phyloP scores from a whole-genome alignment of 1,140 invertebrate species.

The Drosophila grimshawi region DNA sequence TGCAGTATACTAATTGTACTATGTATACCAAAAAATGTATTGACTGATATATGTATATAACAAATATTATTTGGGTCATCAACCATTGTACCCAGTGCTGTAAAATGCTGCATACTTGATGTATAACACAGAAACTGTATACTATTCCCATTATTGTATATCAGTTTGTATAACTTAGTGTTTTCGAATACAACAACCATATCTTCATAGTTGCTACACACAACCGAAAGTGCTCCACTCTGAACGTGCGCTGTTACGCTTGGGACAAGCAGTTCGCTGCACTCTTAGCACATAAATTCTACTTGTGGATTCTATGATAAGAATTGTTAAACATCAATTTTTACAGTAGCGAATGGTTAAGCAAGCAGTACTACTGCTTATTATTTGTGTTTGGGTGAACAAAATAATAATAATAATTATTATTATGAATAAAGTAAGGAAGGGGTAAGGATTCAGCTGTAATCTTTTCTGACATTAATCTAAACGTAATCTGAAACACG shows the following conservation, averaged over 20 bases:
- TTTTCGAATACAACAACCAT: not conserved
- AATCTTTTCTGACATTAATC: too few species aligned
- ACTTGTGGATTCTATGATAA: conserved; percentile 1
- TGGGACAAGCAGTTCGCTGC: conserved; percentile 26
- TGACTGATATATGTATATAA: not conserved
- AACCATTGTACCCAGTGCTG: not conserved
- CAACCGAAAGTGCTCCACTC: not conserved
- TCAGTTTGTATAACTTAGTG: not conserved
- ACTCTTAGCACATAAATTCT: not conserved
- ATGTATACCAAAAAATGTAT: not conserved
- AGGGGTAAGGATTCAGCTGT: too few species aligned
- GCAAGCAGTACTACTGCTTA: too few species aligned
- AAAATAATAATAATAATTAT: too few species aligned
- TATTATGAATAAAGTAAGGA: too few species aligned
- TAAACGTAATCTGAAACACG: too few species aligned
- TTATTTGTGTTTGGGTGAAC: too few species aligned
- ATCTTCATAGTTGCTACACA: not conserved
- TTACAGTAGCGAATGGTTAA: too few species aligned
- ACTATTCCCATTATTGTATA: conserved; percentile 10
- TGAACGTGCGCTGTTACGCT: not conserved
- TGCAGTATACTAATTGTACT: not conserved
- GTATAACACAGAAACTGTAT: not conserved
- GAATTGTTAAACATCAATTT: too few species aligned
- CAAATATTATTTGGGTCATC: too few species aligned
- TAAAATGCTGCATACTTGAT: not conserved